These are phyloP conservation scores for Apostichopus leukothele DNA, from an alignment of 53 echinoderm and acorn worm genomes.

Conservation along the genomic window DNA sequence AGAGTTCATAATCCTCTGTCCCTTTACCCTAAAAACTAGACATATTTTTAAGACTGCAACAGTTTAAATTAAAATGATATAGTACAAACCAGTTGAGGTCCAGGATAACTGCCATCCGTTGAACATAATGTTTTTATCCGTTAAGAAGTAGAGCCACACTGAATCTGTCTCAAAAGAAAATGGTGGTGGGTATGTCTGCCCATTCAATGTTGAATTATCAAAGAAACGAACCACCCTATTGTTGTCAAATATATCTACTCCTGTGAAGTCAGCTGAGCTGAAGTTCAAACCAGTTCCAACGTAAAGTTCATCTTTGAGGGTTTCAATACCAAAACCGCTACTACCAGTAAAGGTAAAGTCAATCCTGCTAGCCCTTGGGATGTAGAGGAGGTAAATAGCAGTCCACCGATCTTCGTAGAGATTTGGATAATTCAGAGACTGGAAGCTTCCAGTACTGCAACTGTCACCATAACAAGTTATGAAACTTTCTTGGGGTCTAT, in stretches of 20 bases:
- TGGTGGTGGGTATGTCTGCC: conserved; percentile 17
- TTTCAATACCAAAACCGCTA: conserved; percentile 60
- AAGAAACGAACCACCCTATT: conserved; percentile 13
- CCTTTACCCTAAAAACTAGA: too few species aligned
- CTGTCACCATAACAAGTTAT: conserved; percentile 72
- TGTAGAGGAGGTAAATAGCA: conserved; percentile 71
- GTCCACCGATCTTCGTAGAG: conserved; percentile 58
- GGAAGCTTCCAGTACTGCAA: conserved; percentile 55
- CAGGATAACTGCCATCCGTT: conserved; percentile 67
- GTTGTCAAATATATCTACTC: neutral
- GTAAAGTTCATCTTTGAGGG: conserved; percentile 84
- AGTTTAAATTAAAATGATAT: neutral
- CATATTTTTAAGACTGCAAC: too few species aligned
- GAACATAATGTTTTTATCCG: conserved; percentile 74
- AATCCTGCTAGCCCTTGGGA: conserved; percentile 73
- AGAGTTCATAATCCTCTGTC: too few species aligned
- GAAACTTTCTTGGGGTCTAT: conserved; percentile 6
- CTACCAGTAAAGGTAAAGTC: conserved; percentile 61
- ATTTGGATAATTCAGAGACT: conserved; percentile 64
- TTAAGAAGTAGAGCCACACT: conserved; percentile 79
- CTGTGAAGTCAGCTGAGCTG: neutral
- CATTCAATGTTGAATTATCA: conserved; percentile 34
- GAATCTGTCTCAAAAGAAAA: conserved; percentile 59
- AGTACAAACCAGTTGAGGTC: conserved; percentile 36
- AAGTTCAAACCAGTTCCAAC: conserved; percentile 51